A percentile compares a stretch with the other conserved stretches of the same genome.
These are phyloP conservation scores for Sterna hirundo DNA, from an alignment of 2,113 vertebrate genomes.

Conservation along the genomic window DNA sequence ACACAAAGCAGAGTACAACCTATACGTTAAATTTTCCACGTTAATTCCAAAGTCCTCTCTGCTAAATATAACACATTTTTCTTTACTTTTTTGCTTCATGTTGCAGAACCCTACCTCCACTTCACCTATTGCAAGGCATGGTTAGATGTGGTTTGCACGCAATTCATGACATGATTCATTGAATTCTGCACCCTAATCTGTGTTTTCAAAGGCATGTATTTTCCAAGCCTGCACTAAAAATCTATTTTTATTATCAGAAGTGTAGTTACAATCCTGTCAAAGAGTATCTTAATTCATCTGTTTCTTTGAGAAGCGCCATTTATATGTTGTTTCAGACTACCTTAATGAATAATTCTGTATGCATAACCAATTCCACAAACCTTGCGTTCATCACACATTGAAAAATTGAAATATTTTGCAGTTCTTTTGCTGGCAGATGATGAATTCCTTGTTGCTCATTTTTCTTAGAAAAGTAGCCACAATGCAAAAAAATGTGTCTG, in stretches of 20 bases:
- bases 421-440: neutral
- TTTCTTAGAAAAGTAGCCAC: neutral
- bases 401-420: slow-evolving; percentile 3
- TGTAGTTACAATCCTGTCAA: neutral
- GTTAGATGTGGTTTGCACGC: neutral
- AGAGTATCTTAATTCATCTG: slow-evolving; percentile 35
- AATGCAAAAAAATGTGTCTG: neutral
- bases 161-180: neutral
- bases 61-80: neutral
- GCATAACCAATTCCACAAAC: neutral
- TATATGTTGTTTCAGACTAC: slow-evolving; percentile 9
- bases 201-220: neutral
- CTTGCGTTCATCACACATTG: neutral
- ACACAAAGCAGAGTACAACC: neutral
- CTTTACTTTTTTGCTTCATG: neutral
- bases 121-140: neutral
- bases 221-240: neutral
- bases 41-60: neutral
- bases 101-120: neutral
- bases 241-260: neutral
- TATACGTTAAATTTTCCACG: neutral
- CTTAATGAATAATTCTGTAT: slow-evolving; percentile 8
- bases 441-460: neutral
- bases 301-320: slow-evolving; percentile 8
- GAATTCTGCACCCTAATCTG: neutral